phyloP scores from a whole-genome alignment of 2,113 vertebrate genomes.

The Salvelinus fontinalis region DNA sequence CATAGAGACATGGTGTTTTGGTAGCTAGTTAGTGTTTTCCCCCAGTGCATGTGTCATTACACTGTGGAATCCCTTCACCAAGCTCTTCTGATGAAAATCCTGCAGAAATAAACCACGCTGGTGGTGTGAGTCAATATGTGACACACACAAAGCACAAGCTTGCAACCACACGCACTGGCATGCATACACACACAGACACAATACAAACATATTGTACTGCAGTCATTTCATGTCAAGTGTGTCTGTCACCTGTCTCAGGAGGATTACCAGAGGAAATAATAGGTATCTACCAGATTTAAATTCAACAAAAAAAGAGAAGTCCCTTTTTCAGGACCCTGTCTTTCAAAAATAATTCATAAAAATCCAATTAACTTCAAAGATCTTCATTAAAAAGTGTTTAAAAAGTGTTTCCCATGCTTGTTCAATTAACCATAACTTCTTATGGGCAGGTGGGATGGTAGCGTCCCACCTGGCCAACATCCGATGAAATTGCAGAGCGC shows the following conservation, averaged over 20 bases:
- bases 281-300: conserved; percentile 48
- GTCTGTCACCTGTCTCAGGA: conserved; percentile 16
- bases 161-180: neutral
- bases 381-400: too few relatives aligned
- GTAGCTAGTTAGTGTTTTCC: neutral
- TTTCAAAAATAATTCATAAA: too few relatives aligned
- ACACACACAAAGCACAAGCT: neutral
- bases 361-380: neutral
- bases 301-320: too few relatives aligned
- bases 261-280: conserved; percentile 25
- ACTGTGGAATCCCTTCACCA: neutral
- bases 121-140: neutral
- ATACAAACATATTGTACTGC: neutral
- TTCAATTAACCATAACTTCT: too few relatives aligned
- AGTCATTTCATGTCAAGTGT: conserved; percentile 27
- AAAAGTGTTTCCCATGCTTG: too few relatives aligned
- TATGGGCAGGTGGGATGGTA: too few relatives aligned
- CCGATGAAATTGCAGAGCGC: too few relatives aligned
- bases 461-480: too few relatives aligned
- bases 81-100: neutral
- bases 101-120: neutral
- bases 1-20: neutral
- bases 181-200: neutral
- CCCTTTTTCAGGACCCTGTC: too few relatives aligned
- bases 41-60: neutral